Evolutionary conservation across 1,140 invertebrate genomes (phyloP).

Genomic region (Helicoverpa zea): DNA sequence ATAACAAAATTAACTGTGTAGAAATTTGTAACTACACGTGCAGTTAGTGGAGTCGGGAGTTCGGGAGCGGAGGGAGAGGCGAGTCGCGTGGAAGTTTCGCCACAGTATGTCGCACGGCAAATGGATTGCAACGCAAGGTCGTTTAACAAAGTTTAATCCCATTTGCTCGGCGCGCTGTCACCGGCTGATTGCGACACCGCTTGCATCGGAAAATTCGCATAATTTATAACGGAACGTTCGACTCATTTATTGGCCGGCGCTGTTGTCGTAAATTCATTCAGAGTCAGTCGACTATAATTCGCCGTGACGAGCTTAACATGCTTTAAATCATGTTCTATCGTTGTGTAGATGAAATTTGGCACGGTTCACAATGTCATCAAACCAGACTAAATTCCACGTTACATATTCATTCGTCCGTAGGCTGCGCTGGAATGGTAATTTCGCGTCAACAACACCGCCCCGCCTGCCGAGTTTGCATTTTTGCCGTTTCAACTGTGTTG

Average conservation of each 20-base stretch:
- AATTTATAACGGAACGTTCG: conserved; percentile 70
- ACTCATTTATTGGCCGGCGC: conserved; percentile 63
- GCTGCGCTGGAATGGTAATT: conserved; percentile 78
- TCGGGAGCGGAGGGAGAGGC: conserved; percentile 50
- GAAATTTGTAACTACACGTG: conserved; percentile 66
- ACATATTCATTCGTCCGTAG: conserved; percentile 81
- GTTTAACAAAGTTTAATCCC: conserved; percentile 84
- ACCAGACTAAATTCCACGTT: conserved; percentile 72
- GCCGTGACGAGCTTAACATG: conserved; percentile 52
- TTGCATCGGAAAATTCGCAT: conserved; percentile 71
- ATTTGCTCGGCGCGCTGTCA: conserved; percentile 74
- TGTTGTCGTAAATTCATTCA: conserved; percentile 69
- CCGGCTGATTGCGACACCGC: conserved; percentile 75
- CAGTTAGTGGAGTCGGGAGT: conserved; percentile 59
- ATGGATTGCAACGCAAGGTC: conserved; percentile 81
- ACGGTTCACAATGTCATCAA: conserved; percentile 62
- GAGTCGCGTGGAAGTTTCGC: conserved; percentile 70
- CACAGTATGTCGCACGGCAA: conserved; percentile 75
- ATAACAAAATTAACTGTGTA: conserved; percentile 69
- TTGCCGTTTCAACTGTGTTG: conserved; percentile 66
- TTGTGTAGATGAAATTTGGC: conserved; percentile 44
- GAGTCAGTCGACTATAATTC: conserved; percentile 60
- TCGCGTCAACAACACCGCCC: conserved; percentile 73
- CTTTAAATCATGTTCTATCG: conserved; percentile 39
- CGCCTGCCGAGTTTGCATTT: conserved; percentile 73